Percentiles rank a stretch among this genome's conserved stretches.
Conservation (phyloP, 2,113 vertebrate species). For the Mystacornis crossleyi region DNA sequence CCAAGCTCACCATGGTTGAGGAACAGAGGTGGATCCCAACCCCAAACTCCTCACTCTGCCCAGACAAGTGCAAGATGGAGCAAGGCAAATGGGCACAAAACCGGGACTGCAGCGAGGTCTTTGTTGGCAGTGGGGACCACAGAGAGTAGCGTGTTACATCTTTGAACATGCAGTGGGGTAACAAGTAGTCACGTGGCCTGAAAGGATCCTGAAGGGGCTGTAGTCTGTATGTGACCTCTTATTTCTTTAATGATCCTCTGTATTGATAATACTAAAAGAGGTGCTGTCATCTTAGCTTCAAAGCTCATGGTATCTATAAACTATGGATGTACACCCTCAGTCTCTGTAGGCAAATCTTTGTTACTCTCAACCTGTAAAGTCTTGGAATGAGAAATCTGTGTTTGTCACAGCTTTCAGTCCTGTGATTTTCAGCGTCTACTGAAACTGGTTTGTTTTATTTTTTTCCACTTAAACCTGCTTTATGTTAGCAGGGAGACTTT, state of each 20-base stretch:
- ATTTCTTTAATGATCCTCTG: not conserved
- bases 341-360: not conserved
- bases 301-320: not conserved
- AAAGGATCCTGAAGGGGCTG: not conserved
- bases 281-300: not conserved
- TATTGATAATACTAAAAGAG: not conserved
- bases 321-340: not conserved
- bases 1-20: not conserved
- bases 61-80: not conserved
- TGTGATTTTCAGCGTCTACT: constrained; percentile 13
- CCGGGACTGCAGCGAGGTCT: not conserved
- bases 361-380: not conserved
- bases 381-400: not conserved
- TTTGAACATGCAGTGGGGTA: fast-evolving
- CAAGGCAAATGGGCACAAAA: not conserved
- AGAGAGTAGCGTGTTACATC: fast-evolving
- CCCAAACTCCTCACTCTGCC: not conserved
- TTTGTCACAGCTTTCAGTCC: constrained; percentile 34
- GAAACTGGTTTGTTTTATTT: not conserved
- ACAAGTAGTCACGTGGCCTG: not conserved
- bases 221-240: not conserved
- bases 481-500: not conserved
- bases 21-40: not conserved
- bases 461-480: not conserved
- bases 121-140: not conserved